Base-by-base conservation (phyloP, 2,113 vertebrate species). In the Pygoscelis adeliae region DNA sequence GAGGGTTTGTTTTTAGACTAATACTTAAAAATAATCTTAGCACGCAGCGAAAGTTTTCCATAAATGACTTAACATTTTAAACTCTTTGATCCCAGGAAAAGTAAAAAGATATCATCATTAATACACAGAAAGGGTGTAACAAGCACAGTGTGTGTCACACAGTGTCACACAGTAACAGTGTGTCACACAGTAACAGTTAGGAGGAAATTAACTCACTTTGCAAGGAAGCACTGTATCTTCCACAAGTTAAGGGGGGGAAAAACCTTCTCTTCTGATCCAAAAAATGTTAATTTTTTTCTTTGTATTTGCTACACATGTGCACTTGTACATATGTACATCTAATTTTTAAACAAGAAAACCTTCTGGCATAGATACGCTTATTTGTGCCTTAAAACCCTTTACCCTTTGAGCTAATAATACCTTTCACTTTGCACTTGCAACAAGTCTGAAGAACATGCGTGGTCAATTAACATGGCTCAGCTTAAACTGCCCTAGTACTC, bases 311-410 rank as follows among this genome's bases (percentile, higher is more conserved):
- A 44, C 7, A 3, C 10, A 27, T 5, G 2, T 34, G 2, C 12
- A 66, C 30, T 49, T 70, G 9, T 7, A 49, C 3, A 0, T 26
- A 18, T 2, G 1, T 7, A 42, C 0, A 5, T 15, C 11, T 56
- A 26, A 49, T 32, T 77, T 85, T 53, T 52, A 62, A 61, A 32
- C 3, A 71, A 59, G 12, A 81, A 61, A 85, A 70, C 14, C 49
- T 67, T 27, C 8, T 30, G 6, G 20, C 27, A 83, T 1, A 76
- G 18, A 83, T 15, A 40, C 0, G 1, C 20, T 42, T 73, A 20
- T 40, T 49, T 61, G 23, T 50, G 25, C 36, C 46, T 86, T 42
- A 21, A 80, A 88, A 72, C 5, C 25, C 19, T 42, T 2, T 19
- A 72, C 5, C 25, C 19, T 42, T 2, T 19, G 18, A 38, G 12